A percentile compares a stretch with the other conserved stretches of the same genome.
Conservation (phyloP, 2,888 invertebrate species). For the Ennomos quercinarius region DNA sequence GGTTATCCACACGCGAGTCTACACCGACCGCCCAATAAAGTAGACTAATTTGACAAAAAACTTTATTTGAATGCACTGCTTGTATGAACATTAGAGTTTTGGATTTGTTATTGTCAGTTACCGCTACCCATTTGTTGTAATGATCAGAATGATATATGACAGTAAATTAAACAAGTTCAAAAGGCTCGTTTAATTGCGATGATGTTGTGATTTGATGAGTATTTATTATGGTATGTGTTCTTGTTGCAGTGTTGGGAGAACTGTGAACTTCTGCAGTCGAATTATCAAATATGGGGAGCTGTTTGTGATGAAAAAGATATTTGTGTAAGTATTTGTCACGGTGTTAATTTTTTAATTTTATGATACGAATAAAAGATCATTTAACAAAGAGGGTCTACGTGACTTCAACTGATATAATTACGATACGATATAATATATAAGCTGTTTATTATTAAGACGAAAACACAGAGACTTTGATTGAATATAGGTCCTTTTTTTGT, state of each 20-base stretch:
- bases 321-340: conserved; percentile 86
- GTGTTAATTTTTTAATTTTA: too few species aligned
- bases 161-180: conserved; percentile 59
- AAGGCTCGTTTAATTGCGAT: conserved; percentile 58
- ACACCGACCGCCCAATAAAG: conserved; percentile 48
- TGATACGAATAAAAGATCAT: too few species aligned
- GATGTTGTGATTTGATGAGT: conserved; percentile 50
- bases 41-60: conserved; percentile 62
- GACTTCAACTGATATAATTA: too few species aligned
- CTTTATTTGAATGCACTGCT: conserved; percentile 49
- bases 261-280: conserved; percentile 89
- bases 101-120: conserved; percentile 60
- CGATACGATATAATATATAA: too few species aligned
- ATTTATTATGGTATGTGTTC: conserved; percentile 50
- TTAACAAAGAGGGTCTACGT: too few species aligned
- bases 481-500: too few species aligned
- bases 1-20: conserved; percentile 54
- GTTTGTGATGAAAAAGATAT: conserved; percentile 89
- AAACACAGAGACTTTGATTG: too few species aligned
- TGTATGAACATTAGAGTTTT: conserved; percentile 52
- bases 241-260: conserved; percentile 92
- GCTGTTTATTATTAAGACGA: too few species aligned
- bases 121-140: conserved; percentile 57
- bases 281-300: conserved; percentile 90
- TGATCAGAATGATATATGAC: conserved; percentile 47